These are phyloP conservation scores for Phlogophora meticulosa DNA, from an alignment of 2,888 invertebrate species.

Conservation along the genomic window DNA sequence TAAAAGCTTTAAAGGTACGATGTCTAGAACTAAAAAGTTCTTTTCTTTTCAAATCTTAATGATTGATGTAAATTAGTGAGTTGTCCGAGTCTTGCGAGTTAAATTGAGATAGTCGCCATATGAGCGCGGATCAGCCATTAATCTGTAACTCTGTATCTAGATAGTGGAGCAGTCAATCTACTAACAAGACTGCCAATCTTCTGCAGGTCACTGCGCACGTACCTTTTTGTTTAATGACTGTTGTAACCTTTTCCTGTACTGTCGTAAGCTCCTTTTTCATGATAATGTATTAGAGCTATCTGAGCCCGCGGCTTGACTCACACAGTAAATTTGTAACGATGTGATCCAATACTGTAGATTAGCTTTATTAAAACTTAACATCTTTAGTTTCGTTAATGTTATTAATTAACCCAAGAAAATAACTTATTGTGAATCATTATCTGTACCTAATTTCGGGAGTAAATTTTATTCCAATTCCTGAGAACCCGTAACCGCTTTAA, in stretches of 20 bases:
- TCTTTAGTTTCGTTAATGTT: no score
- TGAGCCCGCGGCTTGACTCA: no score
- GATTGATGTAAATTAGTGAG: constrained; percentile 27
- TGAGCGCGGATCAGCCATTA: constrained; percentile 20
- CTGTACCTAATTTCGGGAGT: no score
- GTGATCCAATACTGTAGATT: no score
- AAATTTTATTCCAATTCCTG: no score
- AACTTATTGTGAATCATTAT: no score
- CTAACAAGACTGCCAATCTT: constrained; percentile 31
- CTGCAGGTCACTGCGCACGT: constrained; percentile 28
- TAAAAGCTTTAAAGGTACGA: not conserved
- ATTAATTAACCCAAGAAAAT: no score
- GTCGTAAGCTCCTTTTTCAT: constrained; percentile 3
- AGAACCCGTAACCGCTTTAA: no score
- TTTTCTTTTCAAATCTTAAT: constrained; percentile 1
- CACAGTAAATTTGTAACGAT: no score
- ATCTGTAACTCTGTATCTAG: constrained; percentile 21
- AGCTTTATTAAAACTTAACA: no score
- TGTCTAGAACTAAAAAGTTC: not conserved
- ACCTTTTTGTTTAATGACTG: constrained; percentile 9
- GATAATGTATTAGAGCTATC: not conserved
- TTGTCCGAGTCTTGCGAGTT: constrained; percentile 3
- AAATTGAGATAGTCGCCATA: constrained; percentile 6
- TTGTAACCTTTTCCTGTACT: constrained; percentile 7
- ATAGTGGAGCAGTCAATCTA: constrained; percentile 6